phyloP scores from a whole-genome alignment of 2,113 vertebrate species.

The Calyptommatus sinebrachiatus region DNA sequence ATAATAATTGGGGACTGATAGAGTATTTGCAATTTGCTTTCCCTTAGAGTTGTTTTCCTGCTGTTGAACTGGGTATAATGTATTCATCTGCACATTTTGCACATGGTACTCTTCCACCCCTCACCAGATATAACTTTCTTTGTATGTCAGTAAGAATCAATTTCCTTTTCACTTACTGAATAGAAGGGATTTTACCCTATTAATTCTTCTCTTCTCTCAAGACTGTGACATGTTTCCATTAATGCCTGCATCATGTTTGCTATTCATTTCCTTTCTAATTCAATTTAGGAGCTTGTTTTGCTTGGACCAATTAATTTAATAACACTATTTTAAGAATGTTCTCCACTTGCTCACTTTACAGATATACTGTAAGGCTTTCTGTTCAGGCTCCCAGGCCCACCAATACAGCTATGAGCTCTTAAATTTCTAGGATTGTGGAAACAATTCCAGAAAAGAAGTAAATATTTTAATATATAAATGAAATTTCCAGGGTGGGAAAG shows the following conservation, averaged over 20 bases:
- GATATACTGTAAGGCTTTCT: constrained; percentile 36
- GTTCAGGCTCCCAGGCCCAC: constrained; percentile 24
- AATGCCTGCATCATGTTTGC: constrained; percentile 34
- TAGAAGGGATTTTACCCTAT: constrained; percentile 27
- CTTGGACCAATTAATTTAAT: constrained; percentile 52
- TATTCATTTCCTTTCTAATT: constrained; percentile 43
- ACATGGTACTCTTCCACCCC: constrained; percentile 17
- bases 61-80: constrained; percentile 27
- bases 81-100: constrained; percentile 51
- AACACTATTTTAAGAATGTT: constrained; percentile 39
- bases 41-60: constrained; percentile 26
- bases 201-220: constrained; percentile 42
- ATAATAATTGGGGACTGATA: neutral
- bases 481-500: neutral
- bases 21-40: constrained; percentile 39
- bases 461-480: constrained; percentile 16
- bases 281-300: constrained; percentile 46
- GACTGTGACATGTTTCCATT: constrained; percentile 31
- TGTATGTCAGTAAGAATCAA: constrained; percentile 24
- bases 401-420: constrained; percentile 40
- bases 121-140: constrained; percentile 30
- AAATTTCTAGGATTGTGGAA: constrained; percentile 34
- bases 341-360: constrained; percentile 31
- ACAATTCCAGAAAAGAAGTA: constrained; percentile 27
- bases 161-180: constrained; percentile 53